A percentile compares a stretch with the other conserved stretches of the same genome.
Evolutionary conservation across 2,113 vertebrate genomes (phyloP).

Genomic region (Lontra canadensis): DNA sequence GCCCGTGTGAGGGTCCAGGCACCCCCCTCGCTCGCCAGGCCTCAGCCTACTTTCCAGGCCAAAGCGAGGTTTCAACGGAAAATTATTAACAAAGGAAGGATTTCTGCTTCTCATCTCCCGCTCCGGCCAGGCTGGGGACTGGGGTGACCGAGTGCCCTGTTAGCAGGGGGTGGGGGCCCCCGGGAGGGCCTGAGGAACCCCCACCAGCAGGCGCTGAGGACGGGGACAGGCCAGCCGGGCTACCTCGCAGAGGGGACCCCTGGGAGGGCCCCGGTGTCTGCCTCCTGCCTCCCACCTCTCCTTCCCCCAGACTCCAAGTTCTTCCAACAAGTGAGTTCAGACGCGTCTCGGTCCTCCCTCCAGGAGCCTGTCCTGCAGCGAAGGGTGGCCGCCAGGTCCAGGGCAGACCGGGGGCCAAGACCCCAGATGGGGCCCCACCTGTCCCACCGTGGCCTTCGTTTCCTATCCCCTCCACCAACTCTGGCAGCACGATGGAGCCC

Average conservation of each 20-base stretch:
- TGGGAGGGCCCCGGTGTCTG: neutral
- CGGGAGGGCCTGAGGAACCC: neutral
- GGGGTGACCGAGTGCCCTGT: accelerated
- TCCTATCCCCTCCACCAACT: neutral
- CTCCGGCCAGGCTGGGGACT: neutral
- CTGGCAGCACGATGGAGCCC: neutral
- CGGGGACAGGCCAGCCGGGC: neutral
- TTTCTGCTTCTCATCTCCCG: neutral
- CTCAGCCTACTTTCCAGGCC: slow-evolving; percentile 23
- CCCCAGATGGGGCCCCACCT: neutral
- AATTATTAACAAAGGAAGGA: neutral
- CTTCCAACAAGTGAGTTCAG: neutral
- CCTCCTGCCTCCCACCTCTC: neutral
- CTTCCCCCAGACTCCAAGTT: neutral
- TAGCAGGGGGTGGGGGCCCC: no score
- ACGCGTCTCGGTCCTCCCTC: neutral
- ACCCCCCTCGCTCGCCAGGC: neutral
- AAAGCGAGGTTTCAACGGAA: neutral
- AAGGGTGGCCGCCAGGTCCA: accelerated
- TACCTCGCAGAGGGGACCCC: neutral
- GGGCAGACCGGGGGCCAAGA: neutral
- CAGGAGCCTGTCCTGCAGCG: neutral
- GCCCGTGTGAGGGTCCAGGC: neutral
- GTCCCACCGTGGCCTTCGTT: neutral
- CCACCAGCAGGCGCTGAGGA: neutral